phyloP scores from a whole-genome alignment of 2,797 vertebrate genomes.

The Borostomias antarcticus region DNA sequence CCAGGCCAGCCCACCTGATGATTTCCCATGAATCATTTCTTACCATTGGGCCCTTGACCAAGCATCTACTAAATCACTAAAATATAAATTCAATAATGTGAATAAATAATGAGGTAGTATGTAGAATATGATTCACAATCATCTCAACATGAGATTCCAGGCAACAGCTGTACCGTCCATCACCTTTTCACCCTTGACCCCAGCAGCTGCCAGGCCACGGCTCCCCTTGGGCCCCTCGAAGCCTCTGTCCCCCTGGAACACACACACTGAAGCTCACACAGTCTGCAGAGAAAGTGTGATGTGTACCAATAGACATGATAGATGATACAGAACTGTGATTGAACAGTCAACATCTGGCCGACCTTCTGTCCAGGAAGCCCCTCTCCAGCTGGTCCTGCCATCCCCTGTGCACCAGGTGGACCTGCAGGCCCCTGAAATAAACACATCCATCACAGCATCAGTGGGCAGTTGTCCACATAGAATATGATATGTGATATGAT shows the following conservation, averaged over 20 bases:
- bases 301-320: background rate
- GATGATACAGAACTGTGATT: background rate
- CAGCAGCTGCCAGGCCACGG: conserved; percentile 72
- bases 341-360: conserved; percentile 12
- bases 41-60: no score
- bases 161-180: background rate
- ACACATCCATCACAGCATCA: background rate
- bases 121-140: no score
- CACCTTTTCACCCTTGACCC: conserved; percentile 87
- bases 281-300: background rate
- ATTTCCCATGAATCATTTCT: no score
- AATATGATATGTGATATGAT: no score
- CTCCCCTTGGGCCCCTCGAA: conserved; percentile 73
- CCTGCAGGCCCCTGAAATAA: conserved; percentile 77
- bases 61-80: no score
- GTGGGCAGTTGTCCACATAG: no score
- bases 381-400: conserved; percentile 76
- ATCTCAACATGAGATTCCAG: no score
- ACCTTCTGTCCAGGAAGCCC: conserved; percentile 86
- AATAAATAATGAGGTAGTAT: no score
- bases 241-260: conserved; percentile 84
- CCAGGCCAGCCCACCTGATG: no score
- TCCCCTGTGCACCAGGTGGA: conserved; percentile 75
- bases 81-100: no score
- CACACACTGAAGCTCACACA: background rate